phyloP scores from a whole-genome alignment of 2,888 invertebrate species.

The Sisyra nigra region DNA sequence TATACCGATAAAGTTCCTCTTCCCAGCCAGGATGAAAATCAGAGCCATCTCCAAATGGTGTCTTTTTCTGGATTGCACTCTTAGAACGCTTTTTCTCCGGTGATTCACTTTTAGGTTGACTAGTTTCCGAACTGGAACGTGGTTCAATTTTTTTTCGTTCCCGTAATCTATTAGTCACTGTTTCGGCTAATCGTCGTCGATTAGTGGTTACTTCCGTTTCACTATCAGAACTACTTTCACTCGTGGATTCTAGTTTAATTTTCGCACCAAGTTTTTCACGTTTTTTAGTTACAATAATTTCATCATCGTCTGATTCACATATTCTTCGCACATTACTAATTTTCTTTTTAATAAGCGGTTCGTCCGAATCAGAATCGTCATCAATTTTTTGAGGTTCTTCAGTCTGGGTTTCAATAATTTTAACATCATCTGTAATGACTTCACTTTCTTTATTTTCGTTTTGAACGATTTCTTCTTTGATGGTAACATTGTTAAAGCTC shows the following conservation, averaged over 20 bases:
- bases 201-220: conserved; percentile 17
- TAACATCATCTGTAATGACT: conserved; percentile 9
- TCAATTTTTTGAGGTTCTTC: conserved; percentile 24
- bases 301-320: conserved; percentile 28
- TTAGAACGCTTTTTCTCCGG: conserved; percentile 18
- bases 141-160: conserved; percentile 29
- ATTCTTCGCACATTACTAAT: conserved; percentile 17
- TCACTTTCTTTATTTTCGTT: conserved; percentile 1
- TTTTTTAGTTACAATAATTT: conserved; percentile 19
- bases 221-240: conserved; percentile 19
- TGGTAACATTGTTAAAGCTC: conserved; percentile 13
- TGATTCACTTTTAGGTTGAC: conserved; percentile 14
- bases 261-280: conserved; percentile 21
- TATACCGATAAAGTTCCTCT: conserved; percentile 64
- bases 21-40: conserved; percentile 69
- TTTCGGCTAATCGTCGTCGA: conserved; percentile 9
- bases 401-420: conserved; percentile 9
- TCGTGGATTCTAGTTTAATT: conserved; percentile 22
- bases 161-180: conserved; percentile 15
- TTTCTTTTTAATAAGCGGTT: conserved; percentile 16
- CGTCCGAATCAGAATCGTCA: conserved; percentile 19
- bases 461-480: conserved; percentile 12
- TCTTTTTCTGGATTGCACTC: conserved; percentile 29
- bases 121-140: conserved; percentile 18
- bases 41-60: conserved; percentile 51